These are phyloP conservation scores for Poecilobothrus nobilitatus DNA, from an alignment of 2,888 invertebrate species.

Conservation along the genomic window DNA sequence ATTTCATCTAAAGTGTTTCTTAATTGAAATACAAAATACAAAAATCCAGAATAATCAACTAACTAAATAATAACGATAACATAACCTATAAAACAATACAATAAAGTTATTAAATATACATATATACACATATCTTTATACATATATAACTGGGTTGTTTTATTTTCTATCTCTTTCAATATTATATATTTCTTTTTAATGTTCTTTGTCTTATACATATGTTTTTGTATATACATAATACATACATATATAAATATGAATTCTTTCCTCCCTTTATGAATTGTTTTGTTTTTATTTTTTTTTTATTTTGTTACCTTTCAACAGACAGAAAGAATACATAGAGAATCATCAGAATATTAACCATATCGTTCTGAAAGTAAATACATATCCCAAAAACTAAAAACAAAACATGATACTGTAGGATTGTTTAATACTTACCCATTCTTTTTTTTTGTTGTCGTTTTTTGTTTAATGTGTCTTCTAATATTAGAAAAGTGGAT, in stretches of 20 bases:
- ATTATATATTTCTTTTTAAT: background rate
- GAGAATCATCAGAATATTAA: too few species aligned
- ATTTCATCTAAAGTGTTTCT: background rate
- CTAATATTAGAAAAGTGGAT: background rate
- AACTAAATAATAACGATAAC: background rate
- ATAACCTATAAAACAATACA: background rate
- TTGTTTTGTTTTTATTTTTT: too few species aligned
- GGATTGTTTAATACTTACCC: background rate
- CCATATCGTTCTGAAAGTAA: too few species aligned
- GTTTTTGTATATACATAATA: background rate
- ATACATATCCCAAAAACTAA: too few species aligned
- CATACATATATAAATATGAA: background rate
- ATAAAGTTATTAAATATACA: background rate
- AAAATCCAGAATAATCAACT: background rate
- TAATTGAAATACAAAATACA: background rate
- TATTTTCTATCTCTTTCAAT: background rate
- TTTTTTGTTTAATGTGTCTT: background rate
- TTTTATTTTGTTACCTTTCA: too few species aligned
- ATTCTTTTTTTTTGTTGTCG: background rate
- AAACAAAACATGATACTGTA: too few species aligned
- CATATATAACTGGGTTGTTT: background rate
- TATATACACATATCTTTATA: too few species aligned
- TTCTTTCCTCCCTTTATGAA: too few species aligned
- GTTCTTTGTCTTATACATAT: background rate
- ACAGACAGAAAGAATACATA: too few species aligned